These are phyloP conservation scores for Erpobdella octoculata DNA, from an alignment of 2,888 invertebrate species.

Conservation along the genomic window DNA sequence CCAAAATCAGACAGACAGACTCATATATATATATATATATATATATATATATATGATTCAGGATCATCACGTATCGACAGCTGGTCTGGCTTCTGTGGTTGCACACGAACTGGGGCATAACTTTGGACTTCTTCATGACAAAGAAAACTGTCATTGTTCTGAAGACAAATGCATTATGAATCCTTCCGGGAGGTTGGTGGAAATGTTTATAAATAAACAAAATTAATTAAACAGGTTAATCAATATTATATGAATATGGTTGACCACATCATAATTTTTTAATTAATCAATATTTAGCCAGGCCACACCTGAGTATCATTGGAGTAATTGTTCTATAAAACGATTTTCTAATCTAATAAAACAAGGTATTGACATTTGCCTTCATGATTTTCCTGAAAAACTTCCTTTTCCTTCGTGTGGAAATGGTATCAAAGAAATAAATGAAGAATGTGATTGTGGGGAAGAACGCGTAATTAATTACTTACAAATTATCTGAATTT, in stretches of 20 bases:
- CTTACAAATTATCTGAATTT: background rate
- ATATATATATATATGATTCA: no score
- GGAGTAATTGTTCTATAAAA: background rate
- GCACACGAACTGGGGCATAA: slow-evolving; percentile 14
- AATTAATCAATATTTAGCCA: background rate
- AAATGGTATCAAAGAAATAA: slow-evolving; percentile 89
- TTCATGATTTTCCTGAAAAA: background rate
- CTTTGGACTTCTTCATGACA: slow-evolving; percentile 1
- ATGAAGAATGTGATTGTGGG: slow-evolving; percentile 92
- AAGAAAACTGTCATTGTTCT: background rate
- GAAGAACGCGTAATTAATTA: slow-evolving; percentile 48
- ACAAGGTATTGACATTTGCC: background rate
- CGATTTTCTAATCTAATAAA: background rate
- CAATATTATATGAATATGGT: no score
- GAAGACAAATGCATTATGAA: slow-evolving; percentile 5
- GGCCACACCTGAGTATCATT: background rate
- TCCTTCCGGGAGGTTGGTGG: background rate
- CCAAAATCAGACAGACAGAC: no score
- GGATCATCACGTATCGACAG: background rate
- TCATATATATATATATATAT: no score
- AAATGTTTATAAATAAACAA: background rate
- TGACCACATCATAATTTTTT: background rate
- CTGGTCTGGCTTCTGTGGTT: background rate
- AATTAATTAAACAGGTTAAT: no score
- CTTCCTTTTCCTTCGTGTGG: slow-evolving; percentile 73